Evolutionary conservation across 2,888 invertebrate species (phyloP).

Genomic region (Erpobdella octoculata): DNA sequence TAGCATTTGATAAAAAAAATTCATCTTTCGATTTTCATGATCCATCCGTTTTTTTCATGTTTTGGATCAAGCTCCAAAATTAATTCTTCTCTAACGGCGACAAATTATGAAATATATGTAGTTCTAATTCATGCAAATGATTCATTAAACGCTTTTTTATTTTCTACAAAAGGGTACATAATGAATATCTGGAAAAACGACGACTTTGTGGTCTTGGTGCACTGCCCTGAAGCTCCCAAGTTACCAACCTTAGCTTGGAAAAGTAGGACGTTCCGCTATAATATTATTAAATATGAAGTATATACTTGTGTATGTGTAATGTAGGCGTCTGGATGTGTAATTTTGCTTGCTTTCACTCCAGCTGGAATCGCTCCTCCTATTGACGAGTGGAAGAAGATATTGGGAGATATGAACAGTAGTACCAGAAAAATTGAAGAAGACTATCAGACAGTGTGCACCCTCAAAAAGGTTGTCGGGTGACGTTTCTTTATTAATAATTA

Average conservation of each 20-base stretch:
- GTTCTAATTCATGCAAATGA: too few species aligned
- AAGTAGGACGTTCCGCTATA: conserved; percentile 27
- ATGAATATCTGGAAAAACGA: conserved; percentile 35
- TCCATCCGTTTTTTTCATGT: too few species aligned
- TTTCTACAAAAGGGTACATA: conserved; percentile 33
- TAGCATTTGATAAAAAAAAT: too few species aligned
- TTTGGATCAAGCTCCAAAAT: too few species aligned
- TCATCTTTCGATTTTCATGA: too few species aligned
- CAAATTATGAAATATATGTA: too few species aligned
- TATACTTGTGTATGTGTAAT: neutral
- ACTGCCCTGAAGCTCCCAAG: conserved; percentile 36
- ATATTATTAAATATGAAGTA: neutral
- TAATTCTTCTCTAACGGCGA: too few species aligned
- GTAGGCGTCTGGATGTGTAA: neutral
- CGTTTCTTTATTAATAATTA: neutral
- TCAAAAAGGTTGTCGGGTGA: conserved; percentile 31
- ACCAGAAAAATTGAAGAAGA: conserved; percentile 36
- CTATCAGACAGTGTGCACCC: conserved; percentile 34
- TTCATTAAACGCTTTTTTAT: too few species aligned
- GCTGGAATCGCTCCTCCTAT: conserved; percentile 36
- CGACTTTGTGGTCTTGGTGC: conserved; percentile 35
- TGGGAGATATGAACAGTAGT: conserved; percentile 35
- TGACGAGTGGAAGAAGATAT: conserved; percentile 38
- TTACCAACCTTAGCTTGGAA: conserved; percentile 36
- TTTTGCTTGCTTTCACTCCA: conserved; percentile 16